These are phyloP conservation scores for Papilio glaucus DNA, from an alignment of 1,140 invertebrate species.

Conservation along the genomic window DNA sequence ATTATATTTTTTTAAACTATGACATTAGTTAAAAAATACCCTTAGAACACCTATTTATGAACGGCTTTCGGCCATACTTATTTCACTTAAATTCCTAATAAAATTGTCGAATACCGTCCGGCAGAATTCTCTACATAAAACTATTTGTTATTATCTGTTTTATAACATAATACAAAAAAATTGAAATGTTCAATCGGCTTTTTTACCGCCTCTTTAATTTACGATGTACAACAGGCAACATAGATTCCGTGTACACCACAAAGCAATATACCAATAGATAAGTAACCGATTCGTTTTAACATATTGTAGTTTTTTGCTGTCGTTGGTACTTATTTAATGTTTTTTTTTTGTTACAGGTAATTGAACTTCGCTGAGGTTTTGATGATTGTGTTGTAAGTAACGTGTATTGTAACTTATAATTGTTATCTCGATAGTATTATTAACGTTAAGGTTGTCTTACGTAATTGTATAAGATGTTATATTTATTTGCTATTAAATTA, in stretches of 20 bases:
- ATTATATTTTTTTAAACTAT: no score
- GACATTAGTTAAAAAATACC: no score
- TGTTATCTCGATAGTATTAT: slow-evolving; percentile 22
- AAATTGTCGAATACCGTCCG: background rate
- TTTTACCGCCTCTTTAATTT: background rate
- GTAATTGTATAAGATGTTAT: no score
- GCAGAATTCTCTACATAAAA: background rate
- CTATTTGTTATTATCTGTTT: background rate
- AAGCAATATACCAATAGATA: slow-evolving; percentile 3
- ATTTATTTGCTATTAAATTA: no score
- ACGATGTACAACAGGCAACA: background rate
- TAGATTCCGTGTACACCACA: background rate
- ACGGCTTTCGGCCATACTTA: background rate
- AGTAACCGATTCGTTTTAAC: slow-evolving; percentile 11
- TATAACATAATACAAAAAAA: background rate
- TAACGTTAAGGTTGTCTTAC: background rate
- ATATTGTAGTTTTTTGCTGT: slow-evolving; percentile 44
- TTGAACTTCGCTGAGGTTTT: slow-evolving; percentile 53
- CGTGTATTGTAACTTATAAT: slow-evolving; percentile 12
- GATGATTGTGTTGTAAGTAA: slow-evolving; percentile 18
- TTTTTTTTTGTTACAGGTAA: slow-evolving; percentile 74
- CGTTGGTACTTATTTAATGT: slow-evolving; percentile 41
- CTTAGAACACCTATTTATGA: no score
- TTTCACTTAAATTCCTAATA: background rate
- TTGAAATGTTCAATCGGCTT: background rate